Evolutionary conservation across 2,797 vertebrate species (phyloP), one percentile per base, ranked within the genome.

Genomic region (Xenopus petersii): DNA sequence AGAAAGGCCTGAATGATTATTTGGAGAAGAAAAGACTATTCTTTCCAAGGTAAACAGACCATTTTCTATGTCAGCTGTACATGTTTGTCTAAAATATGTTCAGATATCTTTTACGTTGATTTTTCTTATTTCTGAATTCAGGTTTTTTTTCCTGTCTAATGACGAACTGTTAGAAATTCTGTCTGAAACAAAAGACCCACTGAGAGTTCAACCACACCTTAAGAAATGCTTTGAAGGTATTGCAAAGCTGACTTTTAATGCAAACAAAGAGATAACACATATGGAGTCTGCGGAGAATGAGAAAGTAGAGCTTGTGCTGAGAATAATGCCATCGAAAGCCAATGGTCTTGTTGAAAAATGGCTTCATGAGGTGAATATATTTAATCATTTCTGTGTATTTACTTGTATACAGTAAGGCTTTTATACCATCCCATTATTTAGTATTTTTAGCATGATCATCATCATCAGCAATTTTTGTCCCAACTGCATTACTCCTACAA

Each of bases 271-370:
- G 88, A 91, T 91, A 83, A 89, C 87, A 73, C 88, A 87, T 86
- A 85, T 86, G 86, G 88, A 91, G 87, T 91, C 89, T 83, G 83
- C 89, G 84, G 90, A 92, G 89, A 90, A 91, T 87, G 88, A 90
- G 87, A 87, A 89, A 89, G 88, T 87, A 77, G 86, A 87, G 77
- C 83, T 87, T 81, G 71, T 89, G 85, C 83, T 86, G 84, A 0
- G 85, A 89, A 89, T 92, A 84, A 88, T 91, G 87, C 86, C 86
- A 83, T 86, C 85, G 73, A 87, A 80, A 88, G 89, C 90, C 88
- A 90, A 89, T 86, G 89, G 89, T 84, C 89, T 91, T 84, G 91
- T 90, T 89, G 90, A 93, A 86, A 89, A 89, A 88, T 90, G 88
- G 85, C 84, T 90, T 85, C 88, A 89, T 74, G 87, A 93, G 89